Evolutionary conservation across 2,888 invertebrate genomes (phyloP).

Genomic region (Osmoderma eremita): DNA sequence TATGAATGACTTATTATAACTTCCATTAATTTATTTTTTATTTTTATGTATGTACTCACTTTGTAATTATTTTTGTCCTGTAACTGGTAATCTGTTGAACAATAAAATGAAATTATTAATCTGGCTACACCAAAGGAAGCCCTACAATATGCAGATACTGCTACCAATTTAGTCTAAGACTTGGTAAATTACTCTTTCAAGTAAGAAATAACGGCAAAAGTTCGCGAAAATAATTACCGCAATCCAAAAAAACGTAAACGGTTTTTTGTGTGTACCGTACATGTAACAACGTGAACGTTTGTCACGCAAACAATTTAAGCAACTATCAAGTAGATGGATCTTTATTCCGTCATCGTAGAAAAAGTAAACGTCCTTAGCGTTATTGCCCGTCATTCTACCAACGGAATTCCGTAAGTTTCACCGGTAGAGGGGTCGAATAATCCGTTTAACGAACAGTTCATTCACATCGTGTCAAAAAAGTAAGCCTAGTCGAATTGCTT

Average conservation of each 20-base stretch:
- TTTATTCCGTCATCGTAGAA: slow-evolving; percentile 12
- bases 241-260: slow-evolving; percentile 26
- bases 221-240: slow-evolving; percentile 9
- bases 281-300: slow-evolving; percentile 7
- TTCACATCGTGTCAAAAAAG: slow-evolving; percentile 9
- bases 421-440: slow-evolving; percentile 21
- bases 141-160: background rate
- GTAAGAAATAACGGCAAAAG: slow-evolving; percentile 22
- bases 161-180: background rate
- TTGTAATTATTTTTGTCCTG: no score
- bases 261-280: slow-evolving; percentile 16
- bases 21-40: no score
- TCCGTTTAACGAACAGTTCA: slow-evolving; percentile 14
- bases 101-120: no score
- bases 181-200: background rate
- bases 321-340: background rate
- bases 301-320: slow-evolving; percentile 25
- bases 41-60: no score
- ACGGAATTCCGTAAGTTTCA: slow-evolving; percentile 31
- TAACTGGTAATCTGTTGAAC: no score
- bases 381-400: slow-evolving; percentile 13
- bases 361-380: slow-evolving; percentile 16
- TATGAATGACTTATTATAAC: no score
- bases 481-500: slow-evolving; percentile 11
- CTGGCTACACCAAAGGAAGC: no score